phyloP scores from a whole-genome alignment of 2,888 invertebrate species.

The Dorcus hopei region DNA sequence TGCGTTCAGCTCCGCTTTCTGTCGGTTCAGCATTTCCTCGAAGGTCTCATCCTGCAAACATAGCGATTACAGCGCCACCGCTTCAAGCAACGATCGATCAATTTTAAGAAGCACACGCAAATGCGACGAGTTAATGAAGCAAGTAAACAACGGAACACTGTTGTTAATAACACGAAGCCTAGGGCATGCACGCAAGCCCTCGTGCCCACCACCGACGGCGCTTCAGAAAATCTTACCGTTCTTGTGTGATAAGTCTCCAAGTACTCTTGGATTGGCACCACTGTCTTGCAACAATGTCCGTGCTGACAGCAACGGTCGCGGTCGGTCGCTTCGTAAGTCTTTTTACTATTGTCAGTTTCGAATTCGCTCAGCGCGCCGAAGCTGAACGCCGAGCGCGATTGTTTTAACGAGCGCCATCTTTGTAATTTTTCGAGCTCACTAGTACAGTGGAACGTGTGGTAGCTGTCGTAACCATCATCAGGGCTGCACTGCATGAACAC shows the following conservation, averaged over 20 bases:
- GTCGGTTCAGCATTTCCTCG: slow-evolving; percentile 51
- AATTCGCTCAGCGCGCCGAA: neutral
- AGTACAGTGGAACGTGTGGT: slow-evolving; percentile 48
- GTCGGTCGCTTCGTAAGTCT: slow-evolving; percentile 11
- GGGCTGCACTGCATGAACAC: slow-evolving; percentile 26
- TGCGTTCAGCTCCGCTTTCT: slow-evolving; percentile 56
- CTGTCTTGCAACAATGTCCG: slow-evolving; percentile 33
- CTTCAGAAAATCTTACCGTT: slow-evolving; percentile 36
- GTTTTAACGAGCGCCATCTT: neutral
- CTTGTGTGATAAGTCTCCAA: slow-evolving; percentile 47
- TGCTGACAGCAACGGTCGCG: slow-evolving; percentile 41
- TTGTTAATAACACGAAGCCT: too few species aligned
- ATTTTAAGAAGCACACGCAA: neutral
- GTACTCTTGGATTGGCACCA: slow-evolving; percentile 46
- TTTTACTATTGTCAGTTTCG: slow-evolving; percentile 8
- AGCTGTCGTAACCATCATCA: slow-evolving; percentile 34
- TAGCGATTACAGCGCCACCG: neutral
- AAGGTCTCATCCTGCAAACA: slow-evolving; percentile 47
- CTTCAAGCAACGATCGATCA: neutral
- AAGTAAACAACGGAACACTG: too few species aligned
- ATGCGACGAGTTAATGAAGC: neutral
- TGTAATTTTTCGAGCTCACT: slow-evolving; percentile 10
- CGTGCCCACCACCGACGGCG: too few species aligned
- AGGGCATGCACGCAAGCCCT: too few species aligned
- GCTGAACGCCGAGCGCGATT: neutral